phyloP scores from a whole-genome alignment of 2,888 invertebrate genomes.

The Apamea epomidion region DNA sequence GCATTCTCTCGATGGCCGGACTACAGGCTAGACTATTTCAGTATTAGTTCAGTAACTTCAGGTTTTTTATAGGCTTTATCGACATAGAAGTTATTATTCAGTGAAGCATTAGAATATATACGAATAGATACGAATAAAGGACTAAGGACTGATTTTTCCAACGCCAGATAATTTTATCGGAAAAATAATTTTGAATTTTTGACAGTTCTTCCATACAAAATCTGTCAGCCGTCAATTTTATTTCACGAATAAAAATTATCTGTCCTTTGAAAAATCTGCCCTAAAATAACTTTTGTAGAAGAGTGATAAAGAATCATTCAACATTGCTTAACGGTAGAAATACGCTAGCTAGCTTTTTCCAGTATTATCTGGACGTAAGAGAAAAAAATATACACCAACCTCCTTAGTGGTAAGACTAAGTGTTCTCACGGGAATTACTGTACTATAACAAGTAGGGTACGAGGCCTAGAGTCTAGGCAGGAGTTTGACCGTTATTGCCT shows the following conservation, averaged over 20 bases:
- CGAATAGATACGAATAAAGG: neutral
- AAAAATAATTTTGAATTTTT: too few species aligned
- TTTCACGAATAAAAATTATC: too few species aligned
- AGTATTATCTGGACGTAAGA: constrained; percentile 8
- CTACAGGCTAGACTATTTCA: neutral
- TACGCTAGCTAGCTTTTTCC: neutral
- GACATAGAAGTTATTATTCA: constrained; percentile 8
- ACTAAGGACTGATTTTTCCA: too few species aligned
- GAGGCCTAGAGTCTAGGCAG: neutral
- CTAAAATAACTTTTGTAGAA: neutral
- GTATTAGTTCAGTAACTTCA: neutral
- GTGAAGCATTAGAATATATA: neutral
- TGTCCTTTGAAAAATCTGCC: too few species aligned
- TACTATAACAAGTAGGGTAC: constrained; percentile 15
- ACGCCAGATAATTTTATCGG: too few species aligned
- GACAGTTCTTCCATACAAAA: too few species aligned
- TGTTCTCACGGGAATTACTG: constrained; percentile 15
- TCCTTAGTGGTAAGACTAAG: constrained; percentile 26
- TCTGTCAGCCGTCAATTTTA: too few species aligned
- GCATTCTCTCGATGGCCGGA: neutral
- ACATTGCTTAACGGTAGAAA: neutral
- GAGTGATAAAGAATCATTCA: neutral
- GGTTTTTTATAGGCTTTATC: neutral
- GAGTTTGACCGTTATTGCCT: constrained; percentile 34
- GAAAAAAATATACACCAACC: constrained; percentile 8